A percentile compares a stretch with the other conserved stretches of the same genome.
These are phyloP conservation scores for Melanostoma scalare DNA, from an alignment of 2,888 invertebrate species.

Conservation along the genomic window DNA sequence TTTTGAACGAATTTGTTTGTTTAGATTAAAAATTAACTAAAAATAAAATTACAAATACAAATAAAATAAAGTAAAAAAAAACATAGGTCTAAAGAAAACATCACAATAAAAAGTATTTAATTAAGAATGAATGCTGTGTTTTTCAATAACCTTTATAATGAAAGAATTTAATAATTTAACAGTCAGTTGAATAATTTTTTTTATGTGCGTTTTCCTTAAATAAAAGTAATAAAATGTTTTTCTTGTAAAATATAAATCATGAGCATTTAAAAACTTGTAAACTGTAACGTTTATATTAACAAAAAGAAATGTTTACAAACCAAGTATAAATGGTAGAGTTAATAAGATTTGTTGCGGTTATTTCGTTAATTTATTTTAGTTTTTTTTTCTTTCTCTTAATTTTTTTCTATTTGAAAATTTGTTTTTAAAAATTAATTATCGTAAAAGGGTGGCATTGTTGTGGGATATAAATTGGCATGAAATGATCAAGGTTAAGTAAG, in stretches of 20 bases:
- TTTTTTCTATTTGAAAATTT: conserved; percentile 13
- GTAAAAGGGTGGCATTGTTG: conserved; percentile 33
- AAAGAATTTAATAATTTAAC: conserved; percentile 65
- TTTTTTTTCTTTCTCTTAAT: conserved; percentile 18
- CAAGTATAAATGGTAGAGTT: conserved; percentile 43
- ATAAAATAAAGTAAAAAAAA: conserved; percentile 69
- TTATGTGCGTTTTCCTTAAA: conserved; percentile 16
- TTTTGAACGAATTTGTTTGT: conserved; percentile 54
- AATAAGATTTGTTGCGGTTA: conserved; percentile 44
- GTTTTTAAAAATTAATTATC: conserved; percentile 12
- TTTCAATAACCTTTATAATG: conserved; percentile 78
- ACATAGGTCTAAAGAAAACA: conserved; percentile 46
- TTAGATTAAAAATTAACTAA: conserved; percentile 28
- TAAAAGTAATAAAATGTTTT: conserved; percentile 9
- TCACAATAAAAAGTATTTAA: conserved; percentile 54
- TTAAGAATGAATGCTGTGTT: conserved; percentile 79
- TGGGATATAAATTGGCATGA: conserved; percentile 8
- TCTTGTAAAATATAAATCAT: conserved; percentile 15
- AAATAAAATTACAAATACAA: conserved; percentile 11
- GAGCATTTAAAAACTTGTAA: conserved; percentile 46
- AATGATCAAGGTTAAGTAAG: not conserved
- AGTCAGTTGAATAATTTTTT: conserved; percentile 26
- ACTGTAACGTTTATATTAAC: conserved; percentile 34
- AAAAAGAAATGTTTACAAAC: no score
- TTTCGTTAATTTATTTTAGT: conserved; percentile 11